phyloP scores from a whole-genome alignment of 2,888 invertebrate species.

The Thecophora atra region DNA sequence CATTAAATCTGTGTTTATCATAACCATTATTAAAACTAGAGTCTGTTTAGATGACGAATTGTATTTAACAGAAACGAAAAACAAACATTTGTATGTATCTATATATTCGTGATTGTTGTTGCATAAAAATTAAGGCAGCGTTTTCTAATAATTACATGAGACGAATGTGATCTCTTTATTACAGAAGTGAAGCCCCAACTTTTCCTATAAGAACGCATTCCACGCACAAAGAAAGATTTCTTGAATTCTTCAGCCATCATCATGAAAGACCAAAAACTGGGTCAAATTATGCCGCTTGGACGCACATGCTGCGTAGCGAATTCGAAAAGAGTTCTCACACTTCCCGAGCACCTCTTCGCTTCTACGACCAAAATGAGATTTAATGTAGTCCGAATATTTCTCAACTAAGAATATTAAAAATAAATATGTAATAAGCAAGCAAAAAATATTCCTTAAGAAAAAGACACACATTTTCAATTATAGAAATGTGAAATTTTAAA shows the following conservation, averaged over 20 bases:
- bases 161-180: too few relatives aligned
- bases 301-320: neutral
- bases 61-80: too few relatives aligned
- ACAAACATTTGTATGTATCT: too few relatives aligned
- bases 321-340: neutral
- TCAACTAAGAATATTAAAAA: neutral
- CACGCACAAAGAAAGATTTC: conserved; percentile 26
- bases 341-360: conserved; percentile 9
- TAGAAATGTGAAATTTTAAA: too few relatives aligned
- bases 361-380: conserved; percentile 13
- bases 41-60: too few relatives aligned
- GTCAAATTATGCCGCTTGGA: conserved; percentile 26
- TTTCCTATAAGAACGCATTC: conserved; percentile 29
- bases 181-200: neutral
- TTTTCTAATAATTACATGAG: too few relatives aligned
- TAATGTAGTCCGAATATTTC: conserved; percentile 12
- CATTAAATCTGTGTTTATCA: too few relatives aligned
- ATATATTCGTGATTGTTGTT: too few relatives aligned
- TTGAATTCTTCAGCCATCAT: conserved; percentile 22
- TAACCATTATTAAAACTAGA: too few relatives aligned
- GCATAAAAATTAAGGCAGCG: too few relatives aligned
- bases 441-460: neutral
- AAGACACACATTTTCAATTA: neutral
- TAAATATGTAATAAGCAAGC: neutral
- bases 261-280: conserved; percentile 14